Base-by-base conservation (phyloP, 2,888 invertebrate genomes). In the Ypsolopha sequella region DNA sequence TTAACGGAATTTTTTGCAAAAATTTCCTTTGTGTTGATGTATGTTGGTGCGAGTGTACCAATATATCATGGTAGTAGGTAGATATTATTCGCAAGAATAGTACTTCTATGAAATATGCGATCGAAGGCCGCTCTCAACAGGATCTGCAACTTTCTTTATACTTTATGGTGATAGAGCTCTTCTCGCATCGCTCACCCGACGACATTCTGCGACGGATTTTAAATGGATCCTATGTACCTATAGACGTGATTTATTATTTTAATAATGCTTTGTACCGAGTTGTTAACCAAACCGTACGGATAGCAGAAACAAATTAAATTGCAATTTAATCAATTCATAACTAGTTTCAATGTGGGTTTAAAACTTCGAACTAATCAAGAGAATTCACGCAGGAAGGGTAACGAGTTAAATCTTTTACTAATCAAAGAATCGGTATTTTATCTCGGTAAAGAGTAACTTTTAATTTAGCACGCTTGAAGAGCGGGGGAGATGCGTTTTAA, bases 141-240 rank as follows among this genome's bases (percentile, higher is more conserved):
- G 68, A 63, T 60, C 54, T 56, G 54, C 70, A 70, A 73, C 72
- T 78, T 76, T 76, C 77, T 72, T 66, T 56, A 65, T 64, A 62
- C 57, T 55, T 41, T 53, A 45, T 24, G 51, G 13, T 13, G 47
- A 36, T 9, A 47, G 36, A 14, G 14, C 43, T 43, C 14, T 24
- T 24, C 24, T 4, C 8, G 6, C 43, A 43, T 43, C 43, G 43
- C 24, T 43, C 24, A 43, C 24, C 43, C 8, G 14, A 8, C 13
- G 43, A 14, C 43, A 14, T 10, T 14, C 43, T 24, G n/a, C 43
- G 43, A 24, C 43, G 43, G 13, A 43, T 3, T 43, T 43, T 13
- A 43, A 43, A 43, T 1, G n/a, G 24, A 43, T 43, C 11, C 14
- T 13, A 13, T 7, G 38, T n/a, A n/a, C n/a, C n/a, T n/a, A n/a